phyloP scores from a whole-genome alignment of 2,888 invertebrate genomes.

The Drymonia ruficornis region DNA sequence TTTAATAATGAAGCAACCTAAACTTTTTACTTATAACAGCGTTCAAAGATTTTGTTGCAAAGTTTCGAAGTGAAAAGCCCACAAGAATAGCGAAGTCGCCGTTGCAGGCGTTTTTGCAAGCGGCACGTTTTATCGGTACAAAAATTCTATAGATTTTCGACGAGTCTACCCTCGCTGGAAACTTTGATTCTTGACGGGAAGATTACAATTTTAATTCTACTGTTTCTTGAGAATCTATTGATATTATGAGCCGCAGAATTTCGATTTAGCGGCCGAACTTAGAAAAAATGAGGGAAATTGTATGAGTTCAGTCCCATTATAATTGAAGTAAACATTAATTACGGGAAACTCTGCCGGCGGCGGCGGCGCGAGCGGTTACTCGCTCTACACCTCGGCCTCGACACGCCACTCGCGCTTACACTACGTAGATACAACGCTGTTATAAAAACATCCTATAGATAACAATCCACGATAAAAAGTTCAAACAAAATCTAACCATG shows the following conservation, averaged over 20 bases:
- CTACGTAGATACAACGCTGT: not conserved
- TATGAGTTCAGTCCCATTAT: conserved; percentile 53
- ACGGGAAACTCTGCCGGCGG: conserved; percentile 50
- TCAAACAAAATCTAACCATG: conserved; percentile 15
- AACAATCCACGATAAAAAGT: conserved; percentile 25
- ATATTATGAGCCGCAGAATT: conserved; percentile 31
- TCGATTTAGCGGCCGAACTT: conserved; percentile 46
- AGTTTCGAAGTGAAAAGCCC: conserved; percentile 63
- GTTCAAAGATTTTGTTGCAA: conserved; percentile 56
- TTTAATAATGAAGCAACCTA: conserved; percentile 40
- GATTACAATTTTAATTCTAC: conserved; percentile 23
- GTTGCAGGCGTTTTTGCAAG: conserved; percentile 49
- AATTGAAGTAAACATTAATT: conserved; percentile 72
- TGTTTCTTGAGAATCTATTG: conserved; percentile 28
- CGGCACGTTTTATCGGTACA: conserved; percentile 31
- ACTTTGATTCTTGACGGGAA: conserved; percentile 32
- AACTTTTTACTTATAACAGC: conserved; percentile 56
- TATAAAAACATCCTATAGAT: conserved; percentile 10
- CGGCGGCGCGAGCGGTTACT: conserved; percentile 28
- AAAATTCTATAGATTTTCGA: conserved; percentile 45
- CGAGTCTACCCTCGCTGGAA: conserved; percentile 29
- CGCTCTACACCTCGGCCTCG: conserved; percentile 20
- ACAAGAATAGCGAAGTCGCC: conserved; percentile 58
- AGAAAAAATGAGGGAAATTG: conserved; percentile 42
- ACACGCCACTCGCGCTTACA: conserved; percentile 16